Base-by-base conservation (phyloP, 1,140 invertebrate species). In the Drosophila busckii region DNA sequence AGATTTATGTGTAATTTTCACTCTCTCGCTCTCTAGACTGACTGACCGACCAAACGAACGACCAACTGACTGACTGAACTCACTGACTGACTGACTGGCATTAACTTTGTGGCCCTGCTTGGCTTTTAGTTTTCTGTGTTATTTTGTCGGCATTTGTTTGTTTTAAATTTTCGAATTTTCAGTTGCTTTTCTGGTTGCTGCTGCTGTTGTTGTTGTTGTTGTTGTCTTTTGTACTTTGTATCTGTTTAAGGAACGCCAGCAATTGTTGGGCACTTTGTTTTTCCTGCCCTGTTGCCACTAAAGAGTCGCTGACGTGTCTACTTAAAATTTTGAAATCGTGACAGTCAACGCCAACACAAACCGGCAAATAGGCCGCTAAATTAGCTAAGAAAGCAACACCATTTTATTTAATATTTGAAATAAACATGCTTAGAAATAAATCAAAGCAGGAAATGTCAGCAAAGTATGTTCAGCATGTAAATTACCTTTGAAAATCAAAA, bases 301-400 rank as follows among this genome's bases (percentile, higher is more conserved):
- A 69, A 68, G 68, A 68, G 56, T 61, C 61, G 75, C 69, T 75
- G 75, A 82, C 75, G 75, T 59, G 75, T 67, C 75, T 82, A 82
- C 75, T 82, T 82, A 82, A 82, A 45, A 73, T 78, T 64, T 73
- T 82, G 16, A 73, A 59, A 32, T 58, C 63, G 58, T 73, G 68
- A 82, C 75, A 78, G 67, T 67, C 29, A 45, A 49, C 44, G 49
- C 49, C 22, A 12, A 46, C 38, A 46, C 25, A 38, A 60, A 35
- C 56, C 54, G 62, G 54, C 67, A 62, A 54, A 37, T 78, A 54
- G 70, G 60, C 70, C 48, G 53, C 16, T 8, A 64, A 71, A 80
- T 78, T 78, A 80, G 73, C 69, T 35, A 34, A 22, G 53, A 48
- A 31, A 52, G 28, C 32, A 34, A 15, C 12, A 19, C 22, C 19